These are phyloP conservation scores for Andrena minutula DNA, from an alignment of 2,888 invertebrate genomes.

Conservation along the genomic window DNA sequence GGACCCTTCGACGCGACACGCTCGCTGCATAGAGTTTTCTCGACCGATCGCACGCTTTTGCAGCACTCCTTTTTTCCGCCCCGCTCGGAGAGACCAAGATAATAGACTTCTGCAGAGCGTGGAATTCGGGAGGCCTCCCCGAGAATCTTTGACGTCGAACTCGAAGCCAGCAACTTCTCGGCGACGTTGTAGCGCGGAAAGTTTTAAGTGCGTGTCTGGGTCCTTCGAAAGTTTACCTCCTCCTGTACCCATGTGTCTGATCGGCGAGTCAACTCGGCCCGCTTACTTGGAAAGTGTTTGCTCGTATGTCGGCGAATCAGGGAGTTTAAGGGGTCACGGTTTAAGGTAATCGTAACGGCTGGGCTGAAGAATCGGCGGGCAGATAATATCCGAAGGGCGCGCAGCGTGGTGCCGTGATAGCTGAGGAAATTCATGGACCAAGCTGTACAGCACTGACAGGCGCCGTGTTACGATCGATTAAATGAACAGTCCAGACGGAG, in stretches of 20 bases:
- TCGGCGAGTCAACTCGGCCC: constrained; percentile 21
- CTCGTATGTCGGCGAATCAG: constrained; percentile 8
- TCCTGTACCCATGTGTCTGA: constrained; percentile 8
- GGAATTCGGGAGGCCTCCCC: constrained; percentile 6
- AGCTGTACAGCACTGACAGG: constrained; percentile 83
- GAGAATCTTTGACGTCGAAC: constrained; percentile 30
- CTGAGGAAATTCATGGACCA: constrained; percentile 83
- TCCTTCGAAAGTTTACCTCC: constrained; percentile 41
- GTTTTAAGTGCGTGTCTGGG: constrained; percentile 64
- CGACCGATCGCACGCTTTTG: background rate
- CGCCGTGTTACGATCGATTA: constrained; percentile 76
- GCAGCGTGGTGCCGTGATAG: constrained; percentile 64
- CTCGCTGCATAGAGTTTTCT: background rate
- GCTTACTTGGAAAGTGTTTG: background rate
- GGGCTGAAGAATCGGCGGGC: constrained; percentile 25
- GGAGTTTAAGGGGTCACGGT: background rate
- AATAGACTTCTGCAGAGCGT: constrained; percentile 22
- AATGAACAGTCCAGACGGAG: constrained; percentile 63
- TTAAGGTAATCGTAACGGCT: constrained; percentile 51
- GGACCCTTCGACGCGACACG: background rate
- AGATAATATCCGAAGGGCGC: constrained; percentile 53
- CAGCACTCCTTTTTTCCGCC: background rate
- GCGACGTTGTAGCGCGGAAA: constrained; percentile 38
- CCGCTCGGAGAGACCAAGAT: constrained; percentile 8
- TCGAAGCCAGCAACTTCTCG: constrained; percentile 24